A percentile compares a stretch with the other conserved stretches of the same genome.
phyloP scores from a whole-genome alignment of 2,797 vertebrate genomes.

The Paramormyrops hopkinsi region DNA sequence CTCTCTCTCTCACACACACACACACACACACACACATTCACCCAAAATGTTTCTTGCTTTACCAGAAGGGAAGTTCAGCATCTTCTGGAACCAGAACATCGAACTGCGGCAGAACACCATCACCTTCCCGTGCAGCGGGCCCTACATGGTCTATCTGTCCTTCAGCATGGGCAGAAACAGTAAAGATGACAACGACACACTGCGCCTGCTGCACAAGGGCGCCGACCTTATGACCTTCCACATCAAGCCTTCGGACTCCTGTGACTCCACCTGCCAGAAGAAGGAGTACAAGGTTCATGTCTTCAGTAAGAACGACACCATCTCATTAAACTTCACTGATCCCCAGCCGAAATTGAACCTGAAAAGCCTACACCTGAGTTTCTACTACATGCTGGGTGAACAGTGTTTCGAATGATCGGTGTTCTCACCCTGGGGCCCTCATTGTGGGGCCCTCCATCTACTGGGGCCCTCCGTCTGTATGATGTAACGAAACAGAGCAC shows the following conservation, averaged over 20 bases:
- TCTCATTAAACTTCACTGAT: slow-evolving; percentile 17
- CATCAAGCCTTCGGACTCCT: not conserved
- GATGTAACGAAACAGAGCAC: not conserved
- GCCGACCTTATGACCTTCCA: not conserved
- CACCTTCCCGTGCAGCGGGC: slow-evolving; percentile 20
- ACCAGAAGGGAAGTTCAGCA: not conserved
- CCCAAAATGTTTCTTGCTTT: not conserved
- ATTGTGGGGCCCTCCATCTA: not conserved
- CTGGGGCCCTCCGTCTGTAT: not conserved
- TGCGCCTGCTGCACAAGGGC: slow-evolving; percentile 17
- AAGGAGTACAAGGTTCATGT: slow-evolving; percentile 22
- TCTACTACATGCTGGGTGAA: slow-evolving; percentile 37
- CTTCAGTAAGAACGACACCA: slow-evolving; percentile 19
- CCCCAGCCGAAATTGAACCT: not conserved
- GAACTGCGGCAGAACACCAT: slow-evolving; percentile 22
- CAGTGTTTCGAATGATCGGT: slow-evolving; percentile 1
- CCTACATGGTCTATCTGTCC: slow-evolving; percentile 34
- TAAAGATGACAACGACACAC: not conserved
- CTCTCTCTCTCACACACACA: not conserved
- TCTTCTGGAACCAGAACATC: slow-evolving; percentile 27
- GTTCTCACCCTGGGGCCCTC: not conserved
- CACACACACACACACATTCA: not conserved
- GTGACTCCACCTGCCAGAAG: not conserved
- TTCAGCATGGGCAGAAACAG: not conserved
- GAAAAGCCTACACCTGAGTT: slow-evolving; percentile 18